Conservation (phyloP, 1,140 invertebrate genomes). For the Ceratina calcarata region DNA sequence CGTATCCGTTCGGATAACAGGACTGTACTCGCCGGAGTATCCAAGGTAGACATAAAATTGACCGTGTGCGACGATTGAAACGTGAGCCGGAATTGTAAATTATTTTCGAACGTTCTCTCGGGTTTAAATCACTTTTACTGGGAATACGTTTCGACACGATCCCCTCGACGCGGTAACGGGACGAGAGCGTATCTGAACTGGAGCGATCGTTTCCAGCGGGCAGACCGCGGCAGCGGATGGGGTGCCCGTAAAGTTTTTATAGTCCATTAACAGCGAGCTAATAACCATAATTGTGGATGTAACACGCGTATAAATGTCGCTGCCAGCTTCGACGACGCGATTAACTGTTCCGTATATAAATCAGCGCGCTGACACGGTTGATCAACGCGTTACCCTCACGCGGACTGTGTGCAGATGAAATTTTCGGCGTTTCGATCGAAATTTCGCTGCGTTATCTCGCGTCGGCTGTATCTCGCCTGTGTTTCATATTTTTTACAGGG, state of each 20-base stretch:
- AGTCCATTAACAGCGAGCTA: slow-evolving; percentile 44
- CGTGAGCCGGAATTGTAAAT: neutral
- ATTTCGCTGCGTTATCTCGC: neutral
- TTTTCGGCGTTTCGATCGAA: neutral
- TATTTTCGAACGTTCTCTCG: neutral
- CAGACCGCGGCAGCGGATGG: neutral
- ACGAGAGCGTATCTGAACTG: slow-evolving; percentile 21
- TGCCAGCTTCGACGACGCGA: slow-evolving; percentile 30
- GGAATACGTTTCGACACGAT: neutral
- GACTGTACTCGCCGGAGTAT: neutral
- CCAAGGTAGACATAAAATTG: neutral
- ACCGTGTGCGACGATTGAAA: neutral
- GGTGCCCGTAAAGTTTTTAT: slow-evolving; percentile 54
- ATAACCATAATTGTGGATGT: slow-evolving; percentile 61
- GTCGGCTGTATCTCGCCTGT: neutral
- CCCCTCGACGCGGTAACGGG: slow-evolving; percentile 18
- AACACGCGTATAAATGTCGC: slow-evolving; percentile 56
- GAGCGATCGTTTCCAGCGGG: slow-evolving; percentile 9
- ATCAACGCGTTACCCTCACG: neutral
- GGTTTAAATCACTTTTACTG: too few relatives aligned
- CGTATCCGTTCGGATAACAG: neutral
- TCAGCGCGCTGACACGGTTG: neutral
- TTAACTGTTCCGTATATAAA: slow-evolving; percentile 20
- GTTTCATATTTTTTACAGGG: neutral
- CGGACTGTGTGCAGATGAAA: neutral